Evolutionary conservation across 2,888 invertebrate species (phyloP).

Genomic region (Andrena haemorrhoa): DNA sequence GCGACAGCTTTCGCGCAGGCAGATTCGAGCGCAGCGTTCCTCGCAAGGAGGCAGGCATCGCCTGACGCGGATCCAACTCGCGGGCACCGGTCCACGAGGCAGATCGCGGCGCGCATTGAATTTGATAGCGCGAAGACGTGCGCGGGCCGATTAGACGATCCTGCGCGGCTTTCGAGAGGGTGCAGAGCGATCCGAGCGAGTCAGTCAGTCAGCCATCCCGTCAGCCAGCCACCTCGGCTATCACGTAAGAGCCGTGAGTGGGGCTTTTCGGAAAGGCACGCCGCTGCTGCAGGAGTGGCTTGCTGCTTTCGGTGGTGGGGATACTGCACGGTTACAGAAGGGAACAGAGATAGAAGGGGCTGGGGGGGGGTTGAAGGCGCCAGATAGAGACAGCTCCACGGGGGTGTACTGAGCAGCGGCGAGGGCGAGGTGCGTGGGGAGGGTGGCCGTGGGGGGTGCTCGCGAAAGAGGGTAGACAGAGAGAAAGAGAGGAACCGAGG

Average conservation of each 20-base stretch:
- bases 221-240: conserved; percentile 61
- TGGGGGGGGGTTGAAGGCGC: neutral
- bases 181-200: conserved; percentile 53
- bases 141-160: conserved; percentile 70
- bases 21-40: neutral
- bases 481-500: conserved; percentile 17
- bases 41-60: neutral
- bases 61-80: neutral
- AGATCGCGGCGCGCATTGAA: conserved; percentile 29
- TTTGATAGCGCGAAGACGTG: conserved; percentile 50
- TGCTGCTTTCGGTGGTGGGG: conserved; percentile 50
- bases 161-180: conserved; percentile 64
- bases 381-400: conserved; percentile 12
- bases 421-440: neutral
- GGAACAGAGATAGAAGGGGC: conserved; percentile 38
- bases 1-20: neutral
- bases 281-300: conserved; percentile 70
- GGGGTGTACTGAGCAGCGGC: neutral
- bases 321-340: conserved; percentile 44
- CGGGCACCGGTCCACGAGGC: neutral
- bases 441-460: neutral
- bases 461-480: neutral
- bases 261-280: conserved; percentile 70
- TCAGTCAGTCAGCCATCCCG: conserved; percentile 66
- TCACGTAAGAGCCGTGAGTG: conserved; percentile 66